Evolutionary conservation across 2,888 invertebrate genomes (phyloP).

Genomic region (Tanypteryx hageni): DNA sequence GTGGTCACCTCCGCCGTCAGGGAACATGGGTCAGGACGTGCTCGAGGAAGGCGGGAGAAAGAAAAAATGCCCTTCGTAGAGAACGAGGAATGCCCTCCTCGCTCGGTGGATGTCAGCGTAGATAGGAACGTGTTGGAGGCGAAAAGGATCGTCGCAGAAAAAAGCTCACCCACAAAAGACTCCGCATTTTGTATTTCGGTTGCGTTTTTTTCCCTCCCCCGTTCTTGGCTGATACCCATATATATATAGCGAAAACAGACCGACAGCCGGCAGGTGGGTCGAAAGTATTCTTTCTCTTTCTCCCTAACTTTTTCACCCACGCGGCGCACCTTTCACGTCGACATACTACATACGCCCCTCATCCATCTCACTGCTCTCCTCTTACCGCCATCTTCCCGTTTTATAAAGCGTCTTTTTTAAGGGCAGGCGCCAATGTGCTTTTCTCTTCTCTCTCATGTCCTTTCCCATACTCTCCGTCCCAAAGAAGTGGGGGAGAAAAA

Average conservation of each 20-base stretch:
- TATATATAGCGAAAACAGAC: neutral
- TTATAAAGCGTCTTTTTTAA: slow-evolving; percentile 12
- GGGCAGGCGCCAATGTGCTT: slow-evolving; percentile 19
- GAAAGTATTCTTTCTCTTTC: neutral
- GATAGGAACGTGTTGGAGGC: neutral
- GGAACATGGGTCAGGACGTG: neutral
- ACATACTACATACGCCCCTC: slow-evolving; percentile 4
- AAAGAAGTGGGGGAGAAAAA: neutral
- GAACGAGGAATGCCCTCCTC: neutral
- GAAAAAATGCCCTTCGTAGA: neutral
- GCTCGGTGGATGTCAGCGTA: neutral
- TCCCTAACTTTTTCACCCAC: neutral
- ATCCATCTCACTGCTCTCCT: neutral
- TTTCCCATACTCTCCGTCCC: no score
- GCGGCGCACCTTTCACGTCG: neutral
- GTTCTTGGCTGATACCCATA: neutral
- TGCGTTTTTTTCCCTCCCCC: neutral
- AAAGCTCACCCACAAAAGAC: neutral
- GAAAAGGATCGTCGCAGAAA: neutral
- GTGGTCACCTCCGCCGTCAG: neutral
- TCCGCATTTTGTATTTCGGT: neutral
- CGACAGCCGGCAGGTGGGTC: neutral
- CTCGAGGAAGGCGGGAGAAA: neutral
- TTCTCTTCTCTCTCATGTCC: neutral
- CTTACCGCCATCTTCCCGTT: neutral